Percentiles rank a stretch among this genome's conserved stretches.
phyloP scores from a whole-genome alignment of 2,888 invertebrate species.

The Synergus itoensis region DNA sequence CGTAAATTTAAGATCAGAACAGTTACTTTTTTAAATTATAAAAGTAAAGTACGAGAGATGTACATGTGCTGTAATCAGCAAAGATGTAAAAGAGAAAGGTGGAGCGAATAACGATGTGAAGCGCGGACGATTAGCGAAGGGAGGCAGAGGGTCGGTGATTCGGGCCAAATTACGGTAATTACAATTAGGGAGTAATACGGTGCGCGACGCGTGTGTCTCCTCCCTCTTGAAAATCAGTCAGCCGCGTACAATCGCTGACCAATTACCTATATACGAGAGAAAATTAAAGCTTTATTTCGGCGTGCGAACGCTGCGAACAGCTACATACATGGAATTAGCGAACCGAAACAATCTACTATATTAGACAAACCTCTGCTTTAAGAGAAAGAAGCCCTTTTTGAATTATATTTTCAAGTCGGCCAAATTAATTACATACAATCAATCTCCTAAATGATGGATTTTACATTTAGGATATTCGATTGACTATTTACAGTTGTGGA shows the following conservation, averaged over 20 bases:
- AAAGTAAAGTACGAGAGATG: neutral
- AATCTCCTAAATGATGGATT: neutral
- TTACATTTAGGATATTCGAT: neutral
- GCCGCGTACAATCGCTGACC: conserved; percentile 16
- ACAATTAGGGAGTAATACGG: conserved; percentile 38
- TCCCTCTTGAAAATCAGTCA: conserved; percentile 40
- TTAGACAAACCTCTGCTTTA: neutral
- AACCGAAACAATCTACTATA: conserved; percentile 28
- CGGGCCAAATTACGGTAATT: conserved; percentile 33
- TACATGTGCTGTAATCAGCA: conserved; percentile 6
- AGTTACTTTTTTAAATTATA: too few relatives aligned
- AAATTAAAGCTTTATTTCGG: conserved; percentile 38
- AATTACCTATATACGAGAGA: conserved; percentile 18
- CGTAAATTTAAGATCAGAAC: neutral
- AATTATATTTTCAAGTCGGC: conserved; percentile 4
- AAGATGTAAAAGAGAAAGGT: conserved; percentile 9
- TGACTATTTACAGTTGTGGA: too few relatives aligned
- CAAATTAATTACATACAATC: conserved; percentile 15
- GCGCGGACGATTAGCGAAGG: conserved; percentile 33
- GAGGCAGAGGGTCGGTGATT: conserved; percentile 22
- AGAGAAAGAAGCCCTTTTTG: conserved; percentile 25
- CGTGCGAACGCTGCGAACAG: conserved; percentile 30
- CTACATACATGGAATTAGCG: conserved; percentile 25
- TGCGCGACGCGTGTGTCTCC: conserved; percentile 39
- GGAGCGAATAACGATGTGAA: conserved; percentile 22